Evolutionary conservation across 1,140 invertebrate genomes (phyloP).

Genomic region (Psilanteris sp.): DNA sequence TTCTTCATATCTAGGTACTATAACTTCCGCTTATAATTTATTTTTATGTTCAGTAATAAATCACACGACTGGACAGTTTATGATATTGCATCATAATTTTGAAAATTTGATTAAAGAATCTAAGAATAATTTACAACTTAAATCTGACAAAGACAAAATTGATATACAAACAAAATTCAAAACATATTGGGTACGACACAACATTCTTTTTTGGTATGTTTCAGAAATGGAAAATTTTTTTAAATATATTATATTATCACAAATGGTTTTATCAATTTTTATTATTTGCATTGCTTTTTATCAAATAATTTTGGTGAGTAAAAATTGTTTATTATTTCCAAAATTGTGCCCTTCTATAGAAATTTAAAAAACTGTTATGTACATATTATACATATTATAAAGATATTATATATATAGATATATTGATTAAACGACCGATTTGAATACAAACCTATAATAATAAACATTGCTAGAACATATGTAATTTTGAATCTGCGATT

Average conservation of each 20-base stretch:
- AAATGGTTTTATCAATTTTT: conserved; percentile 27
- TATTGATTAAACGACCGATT: too few relatives aligned
- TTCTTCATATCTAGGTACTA: conserved; percentile 7
- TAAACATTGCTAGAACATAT: too few relatives aligned
- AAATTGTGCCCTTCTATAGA: too few relatives aligned
- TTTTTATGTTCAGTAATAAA: conserved; percentile 12
- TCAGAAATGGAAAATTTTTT: conserved; percentile 21
- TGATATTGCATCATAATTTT: conserved; percentile 13
- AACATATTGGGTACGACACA: conserved; percentile 1
- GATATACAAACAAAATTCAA: conserved; percentile 1
- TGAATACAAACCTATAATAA: too few relatives aligned
- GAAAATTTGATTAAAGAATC: conserved; percentile 3
- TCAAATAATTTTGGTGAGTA: conserved; percentile 25
- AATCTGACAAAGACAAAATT: background rate
- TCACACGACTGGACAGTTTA: conserved; percentile 8
- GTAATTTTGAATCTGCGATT: too few relatives aligned
- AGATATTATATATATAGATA: too few relatives aligned
- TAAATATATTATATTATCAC: conserved; percentile 17
- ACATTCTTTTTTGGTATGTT: conserved; percentile 22
- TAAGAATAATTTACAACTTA: conserved; percentile 1
- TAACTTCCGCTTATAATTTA: conserved; percentile 15
- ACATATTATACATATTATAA: too few relatives aligned
- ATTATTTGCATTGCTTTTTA: conserved; percentile 29
- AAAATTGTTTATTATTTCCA: background rate
- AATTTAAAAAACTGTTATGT: too few relatives aligned